Evolutionary conservation across 2,888 invertebrate species (phyloP), one percentile per base, ranked within the genome.

Genomic region (Autographa gamma): DNA sequence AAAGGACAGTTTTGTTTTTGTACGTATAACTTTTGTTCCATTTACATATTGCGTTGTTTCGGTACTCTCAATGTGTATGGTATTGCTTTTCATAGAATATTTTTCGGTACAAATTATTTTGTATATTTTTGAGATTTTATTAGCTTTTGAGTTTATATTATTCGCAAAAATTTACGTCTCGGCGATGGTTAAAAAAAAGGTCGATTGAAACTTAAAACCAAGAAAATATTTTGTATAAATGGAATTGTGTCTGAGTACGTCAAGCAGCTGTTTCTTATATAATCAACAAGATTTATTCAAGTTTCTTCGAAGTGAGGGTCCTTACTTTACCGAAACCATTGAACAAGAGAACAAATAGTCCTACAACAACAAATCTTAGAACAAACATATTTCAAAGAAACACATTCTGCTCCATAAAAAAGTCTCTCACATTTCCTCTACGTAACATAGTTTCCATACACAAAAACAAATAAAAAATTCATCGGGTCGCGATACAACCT

Each of bases 401-500:
- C 52, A 71, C 31, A 43, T 48, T 74, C 66, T 69, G 56, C 58
- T 59, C 31, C 58, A 69, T 66, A 69, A 60, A 59, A 38, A 65
- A 54, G 59, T 60, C 62, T 8, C n/a, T 59, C 25, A 73, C 31
- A 54, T 76, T 73, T 68, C 18, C 43, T 72, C 52, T 54, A 18
- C 58, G 65, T 66, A 80, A 77, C 60, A 74, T 74, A 71, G 70
- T 73, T 72, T 79, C 18, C 60, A 71, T 64, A 76, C 34, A 68
- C 75, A 67, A 13, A 38, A 25, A 60, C 52, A 71, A 73, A 80
- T 75, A 69, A 83, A 84, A 83, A 84, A 76, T 80, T 76, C 71
- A 76, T 52, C 77, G 64, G 74, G 69, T 69, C 74, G 73, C 72
- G 77, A 76, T 78, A 79, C 74, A 78, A 79, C 72, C 84, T 78